Evolutionary conservation across 2,797 vertebrate genomes (phyloP).

Genomic region (Oreortyx pictus): DNA sequence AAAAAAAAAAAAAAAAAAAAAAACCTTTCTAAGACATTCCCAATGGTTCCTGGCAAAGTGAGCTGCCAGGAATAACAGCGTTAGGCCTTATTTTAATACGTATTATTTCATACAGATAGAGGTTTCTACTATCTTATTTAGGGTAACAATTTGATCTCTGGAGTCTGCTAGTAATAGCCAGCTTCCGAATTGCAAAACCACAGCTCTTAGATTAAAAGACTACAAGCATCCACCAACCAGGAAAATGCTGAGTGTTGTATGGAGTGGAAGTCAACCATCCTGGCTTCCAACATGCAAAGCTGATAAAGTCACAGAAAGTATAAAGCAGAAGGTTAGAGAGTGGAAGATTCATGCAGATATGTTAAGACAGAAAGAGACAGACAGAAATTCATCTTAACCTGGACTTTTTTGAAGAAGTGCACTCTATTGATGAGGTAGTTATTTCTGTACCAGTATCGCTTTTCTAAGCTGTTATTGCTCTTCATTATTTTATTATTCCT

Average conservation of each 20-base stretch:
- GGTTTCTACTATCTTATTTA: not conserved
- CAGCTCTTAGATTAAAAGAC: not conserved
- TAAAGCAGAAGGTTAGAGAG: not conserved
- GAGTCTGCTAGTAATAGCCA: not conserved
- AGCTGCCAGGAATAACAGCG: not conserved
- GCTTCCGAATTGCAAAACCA: not conserved
- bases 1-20: not conserved
- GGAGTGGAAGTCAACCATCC: not conserved
- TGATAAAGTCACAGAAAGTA: not conserved
- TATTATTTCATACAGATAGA: not conserved
- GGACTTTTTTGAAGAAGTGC: not conserved
- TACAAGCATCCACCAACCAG: not conserved
- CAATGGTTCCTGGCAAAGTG: not conserved
- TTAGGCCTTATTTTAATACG: not conserved
- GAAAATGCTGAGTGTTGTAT: not conserved
- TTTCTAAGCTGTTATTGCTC: not conserved
- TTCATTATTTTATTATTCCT: slow-evolving; percentile 14
- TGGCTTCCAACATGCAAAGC: not conserved
- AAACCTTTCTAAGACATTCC: not conserved
- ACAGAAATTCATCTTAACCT: not conserved
- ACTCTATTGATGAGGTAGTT: not conserved
- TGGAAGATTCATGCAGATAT: not conserved
- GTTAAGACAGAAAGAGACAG: not conserved
- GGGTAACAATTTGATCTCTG: not conserved
- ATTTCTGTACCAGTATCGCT: not conserved